Evolutionary conservation across 2,797 vertebrate species (phyloP), one percentile per base, ranked within the genome.

Genomic region (Notamacropus eugenii): DNA sequence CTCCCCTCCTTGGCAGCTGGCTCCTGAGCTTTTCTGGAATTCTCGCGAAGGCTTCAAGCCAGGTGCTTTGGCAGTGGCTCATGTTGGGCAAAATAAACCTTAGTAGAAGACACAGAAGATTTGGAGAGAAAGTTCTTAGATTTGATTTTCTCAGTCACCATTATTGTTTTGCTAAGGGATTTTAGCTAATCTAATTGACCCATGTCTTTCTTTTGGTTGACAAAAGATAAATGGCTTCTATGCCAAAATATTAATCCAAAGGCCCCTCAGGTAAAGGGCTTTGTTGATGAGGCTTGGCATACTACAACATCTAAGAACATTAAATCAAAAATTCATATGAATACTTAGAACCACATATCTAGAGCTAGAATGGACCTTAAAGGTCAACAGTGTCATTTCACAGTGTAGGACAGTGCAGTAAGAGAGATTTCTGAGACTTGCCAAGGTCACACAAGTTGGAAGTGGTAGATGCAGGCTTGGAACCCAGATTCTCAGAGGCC

Each of bases 21-120:
- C 91, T 54, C 11, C 0, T 0, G 55, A 94, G 52, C 24, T 16
- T 0, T 0, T 0, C 22, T 50, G 8, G 1, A 16, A 27, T 3
- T 22, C 87, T 40, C 40, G 4, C 8, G 27, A 46, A 22, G 31
- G 74, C 40, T 87, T 87, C 40, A 46, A 87, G 2, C 22, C 40
- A 24, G 24, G 40, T 11, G 2, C 22, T 87, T 46, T 87, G 74
- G n/a, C 9, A 46, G 3, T 24, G 22, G 40, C 40, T 87, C 40
- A 87, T 27, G 40, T 40, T 87, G 22, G 74, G 9, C 24, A 46
- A 46, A 87, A 46, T 87, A 40, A 27, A 87, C 19, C 9, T 87
- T 46, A 87, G 9, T 27, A 46, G 74, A 82, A 11, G 74, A 40
- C 67, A 22, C 67, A 22, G n/a, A 46, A 50, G 74, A 50, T 50